Conservation (phyloP, 2,797 vertebrate genomes). For the Etheostoma nigrum region DNA sequence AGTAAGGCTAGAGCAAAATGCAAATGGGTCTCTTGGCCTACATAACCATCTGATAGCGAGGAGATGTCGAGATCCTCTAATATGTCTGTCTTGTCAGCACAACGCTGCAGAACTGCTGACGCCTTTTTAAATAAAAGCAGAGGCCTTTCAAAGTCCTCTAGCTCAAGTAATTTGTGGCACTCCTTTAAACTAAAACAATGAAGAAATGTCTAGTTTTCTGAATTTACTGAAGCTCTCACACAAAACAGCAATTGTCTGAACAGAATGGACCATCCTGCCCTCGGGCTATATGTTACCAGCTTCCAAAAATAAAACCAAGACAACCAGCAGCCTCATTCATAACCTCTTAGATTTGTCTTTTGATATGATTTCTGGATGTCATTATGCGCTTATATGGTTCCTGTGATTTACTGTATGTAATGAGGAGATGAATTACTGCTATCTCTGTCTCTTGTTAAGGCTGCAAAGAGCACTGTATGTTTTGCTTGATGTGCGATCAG, state of each 20-base stretch:
- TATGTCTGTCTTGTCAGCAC: constrained; percentile 73
- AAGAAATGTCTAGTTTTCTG: constrained; percentile 14
- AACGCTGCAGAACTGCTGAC: constrained; percentile 70
- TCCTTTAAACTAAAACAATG: constrained; percentile 10
- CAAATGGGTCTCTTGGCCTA: constrained; percentile 83
- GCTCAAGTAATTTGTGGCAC: constrained; percentile 41
- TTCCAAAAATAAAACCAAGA: constrained; percentile 39
- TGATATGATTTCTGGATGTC: constrained; percentile 6
- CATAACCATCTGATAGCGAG: constrained; percentile 70
- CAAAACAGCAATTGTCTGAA: constrained; percentile 31
- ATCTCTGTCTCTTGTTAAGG: constrained; percentile 15
- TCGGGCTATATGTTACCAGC: constrained; percentile 25
- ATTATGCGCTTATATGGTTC: neutral
- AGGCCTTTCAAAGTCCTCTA: constrained; percentile 40
- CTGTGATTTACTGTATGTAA: constrained; percentile 22
- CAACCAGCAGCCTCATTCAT: constrained; percentile 16
- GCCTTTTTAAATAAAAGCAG: constrained; percentile 50
- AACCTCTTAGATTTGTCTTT: constrained; percentile 1
- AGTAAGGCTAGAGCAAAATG: constrained; percentile 70
- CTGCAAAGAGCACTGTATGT: constrained; percentile 9
- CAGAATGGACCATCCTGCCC: constrained; percentile 14
- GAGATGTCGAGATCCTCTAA: constrained; percentile 75
- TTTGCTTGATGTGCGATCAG: constrained; percentile 26
- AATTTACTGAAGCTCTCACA: constrained; percentile 9
- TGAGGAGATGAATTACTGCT: constrained; percentile 19